Conservation (phyloP, 2,797 vertebrate species). For the Vespertilio murinus region DNA sequence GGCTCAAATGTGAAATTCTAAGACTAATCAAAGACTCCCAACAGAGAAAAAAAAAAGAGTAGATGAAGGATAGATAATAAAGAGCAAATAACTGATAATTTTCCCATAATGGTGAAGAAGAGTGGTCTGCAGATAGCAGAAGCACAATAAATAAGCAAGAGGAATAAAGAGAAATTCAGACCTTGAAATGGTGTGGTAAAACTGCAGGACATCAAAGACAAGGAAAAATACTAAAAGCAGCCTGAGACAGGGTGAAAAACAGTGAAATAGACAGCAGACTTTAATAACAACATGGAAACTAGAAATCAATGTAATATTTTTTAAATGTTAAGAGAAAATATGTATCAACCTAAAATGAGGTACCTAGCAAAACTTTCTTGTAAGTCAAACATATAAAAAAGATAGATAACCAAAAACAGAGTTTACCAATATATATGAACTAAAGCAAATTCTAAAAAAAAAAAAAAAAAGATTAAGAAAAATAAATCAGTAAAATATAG, state of each 20-base stretch:
- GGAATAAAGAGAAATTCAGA: constrained; percentile 2
- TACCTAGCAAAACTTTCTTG: not conserved
- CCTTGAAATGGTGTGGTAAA: not conserved
- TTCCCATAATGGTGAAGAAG: not conserved
- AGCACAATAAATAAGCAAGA: not conserved
- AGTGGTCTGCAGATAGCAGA: not conserved
- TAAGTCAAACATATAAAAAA: not conserved
- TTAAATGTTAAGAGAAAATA: not conserved
- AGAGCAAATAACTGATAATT: not conserved
- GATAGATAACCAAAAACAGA: not conserved
- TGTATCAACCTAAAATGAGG: not conserved
- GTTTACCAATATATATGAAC: not conserved
- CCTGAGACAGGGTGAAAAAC: not conserved
- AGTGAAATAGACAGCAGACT: not conserved
- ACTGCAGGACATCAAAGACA: not conserved
- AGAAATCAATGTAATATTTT: not conserved
- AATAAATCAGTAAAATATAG: not conserved
- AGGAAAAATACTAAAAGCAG: not conserved
- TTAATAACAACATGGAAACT: not conserved
- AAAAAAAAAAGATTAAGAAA: not conserved
- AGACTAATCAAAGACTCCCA: not conserved
- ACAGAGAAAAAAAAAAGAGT: constrained; percentile 14
- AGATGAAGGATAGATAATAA: constrained; percentile 6
- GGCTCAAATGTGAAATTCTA: not conserved
- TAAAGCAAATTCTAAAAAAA: constrained; percentile 40